Evolutionary conservation across 2,888 invertebrate genomes (phyloP), one percentile per base, ranked within the genome.

Genomic region (Latrodectus hesperus): DNA sequence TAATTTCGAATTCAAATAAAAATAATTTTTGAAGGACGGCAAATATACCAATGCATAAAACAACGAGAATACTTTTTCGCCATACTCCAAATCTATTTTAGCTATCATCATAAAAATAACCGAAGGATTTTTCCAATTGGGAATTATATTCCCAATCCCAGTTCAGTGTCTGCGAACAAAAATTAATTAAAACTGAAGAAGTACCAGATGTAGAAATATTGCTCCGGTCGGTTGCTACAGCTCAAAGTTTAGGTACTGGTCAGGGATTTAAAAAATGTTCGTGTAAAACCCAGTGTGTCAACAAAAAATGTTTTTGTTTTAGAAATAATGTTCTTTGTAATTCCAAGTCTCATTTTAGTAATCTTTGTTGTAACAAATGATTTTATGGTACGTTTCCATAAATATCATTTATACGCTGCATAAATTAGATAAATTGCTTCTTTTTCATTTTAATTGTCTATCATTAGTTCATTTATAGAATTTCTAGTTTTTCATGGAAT

Each of bases 281-380:
- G 77, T 84, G 83, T 84, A 84, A 84, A 84, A 84, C 71, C 76
- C 76, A 84, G 83, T 84, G 83, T 84, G 71, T 77, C 76, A 84
- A 84, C 76, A 83, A 83, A 76, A 83, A 76, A 71, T 83, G 75
- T 77, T 49, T 83, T 83, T 83, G 83, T 83, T 83, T 76, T 83
- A 76, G 83, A 83, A 83, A 83, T 83, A 83, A 75, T 73, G 71
- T 71, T 71, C 71, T 71, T 67, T 67, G 71, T 71, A 71, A 71
- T 71, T 71, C 71, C 49, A 71, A 71, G 38, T 71, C 49, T 71
- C 71, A 71, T 71, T 71, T 71, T 71, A 71, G 38, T 71, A 73
- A 73, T 73, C 73, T 53, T 74, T 74, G 74, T 74, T 74, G 55
- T 55, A 74, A 74, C 55, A 76, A 76, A 65, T 78, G 67, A 78